Base-by-base conservation (phyloP, 2,888 invertebrate genomes). In the Corbicula japonica region DNA sequence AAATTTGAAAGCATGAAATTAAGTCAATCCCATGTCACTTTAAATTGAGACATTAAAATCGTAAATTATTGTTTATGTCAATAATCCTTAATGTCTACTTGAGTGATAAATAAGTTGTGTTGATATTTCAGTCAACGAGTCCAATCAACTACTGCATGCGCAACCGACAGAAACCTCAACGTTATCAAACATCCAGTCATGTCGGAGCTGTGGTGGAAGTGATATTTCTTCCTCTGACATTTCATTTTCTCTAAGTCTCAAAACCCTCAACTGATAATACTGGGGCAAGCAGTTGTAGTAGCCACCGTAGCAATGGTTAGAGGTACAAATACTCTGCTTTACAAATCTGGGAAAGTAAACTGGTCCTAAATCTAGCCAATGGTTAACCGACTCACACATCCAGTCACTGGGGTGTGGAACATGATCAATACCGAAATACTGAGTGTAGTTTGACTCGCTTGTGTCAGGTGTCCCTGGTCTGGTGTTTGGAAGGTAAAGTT, bases 201-300 rank as follows among this genome's bases (percentile, higher is more conserved):
- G 4, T 58, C 58, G 5, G 35, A 58, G 58, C 15, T 34, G 58
- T 10, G 15, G 35, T 8, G 58, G 58, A n/a, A 58, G 34, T n/a
- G 35, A 34, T 34, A 32, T 32, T 34, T 58, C 35, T 2, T 10
- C 4, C 6, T 5, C 5, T n/a, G 4, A 6, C 6, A 56, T 18
- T 18, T 58, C 58, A n/a, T 21, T 58, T 6, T 58, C 58, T 8
- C 35, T 34, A 6, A 6, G 58, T 35, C 35, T 58, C 23, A 58
- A 23, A 1, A 58, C 58, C 6, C 35, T 58, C 5, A 58, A n/a
- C 35, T 34, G 58, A 28, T 58, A 58, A 21, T 58, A 58, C 35
- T 58, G 58, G 1, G 58, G 34, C 4, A 34, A 12, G n/a, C 58
- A 58, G 21, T 21, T 30, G 32, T n/a, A 58, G 35, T 35, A 58